phyloP scores from a whole-genome alignment of 2,888 invertebrate genomes.

The Pheosia tremula region DNA sequence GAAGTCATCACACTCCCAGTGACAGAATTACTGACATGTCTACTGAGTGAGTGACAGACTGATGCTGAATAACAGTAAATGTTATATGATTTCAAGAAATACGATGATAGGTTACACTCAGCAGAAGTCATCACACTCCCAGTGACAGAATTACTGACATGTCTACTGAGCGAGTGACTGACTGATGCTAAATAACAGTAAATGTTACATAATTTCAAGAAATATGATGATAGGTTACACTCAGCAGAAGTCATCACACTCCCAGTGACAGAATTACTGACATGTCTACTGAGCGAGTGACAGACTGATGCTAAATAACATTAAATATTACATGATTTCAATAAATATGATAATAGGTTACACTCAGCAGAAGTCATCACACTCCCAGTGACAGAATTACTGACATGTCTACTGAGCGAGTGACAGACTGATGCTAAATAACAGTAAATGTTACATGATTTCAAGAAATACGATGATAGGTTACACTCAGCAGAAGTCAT shows the following conservation, averaged over 20 bases:
- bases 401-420: constrained; percentile 10
- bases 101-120: constrained; percentile 10
- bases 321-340: too few relatives aligned
- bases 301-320: constrained; percentile 5
- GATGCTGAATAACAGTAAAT: background rate
- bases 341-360: background rate
- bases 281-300: constrained; percentile 22
- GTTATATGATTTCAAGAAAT: background rate
- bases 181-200: constrained; percentile 1
- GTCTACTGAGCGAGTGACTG: constrained; percentile 9
- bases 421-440: constrained; percentile 1
- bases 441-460: background rate
- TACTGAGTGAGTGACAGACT: background rate
- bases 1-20: constrained; percentile 20
- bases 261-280: constrained; percentile 33
- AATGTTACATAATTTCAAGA: background rate
- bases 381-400: constrained; percentile 25
- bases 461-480: background rate
- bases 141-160: constrained; percentile 33
- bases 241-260: constrained; percentile 22
- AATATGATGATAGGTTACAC: constrained; percentile 6
- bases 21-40: constrained; percentile 19
- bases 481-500: constrained; percentile 19
- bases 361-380: constrained; percentile 15
- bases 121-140: constrained; percentile 26